Evolutionary conservation across 2,888 invertebrate species (phyloP), one percentile per base, ranked within the genome.

Genomic region (Celastrina argiolus): DNA sequence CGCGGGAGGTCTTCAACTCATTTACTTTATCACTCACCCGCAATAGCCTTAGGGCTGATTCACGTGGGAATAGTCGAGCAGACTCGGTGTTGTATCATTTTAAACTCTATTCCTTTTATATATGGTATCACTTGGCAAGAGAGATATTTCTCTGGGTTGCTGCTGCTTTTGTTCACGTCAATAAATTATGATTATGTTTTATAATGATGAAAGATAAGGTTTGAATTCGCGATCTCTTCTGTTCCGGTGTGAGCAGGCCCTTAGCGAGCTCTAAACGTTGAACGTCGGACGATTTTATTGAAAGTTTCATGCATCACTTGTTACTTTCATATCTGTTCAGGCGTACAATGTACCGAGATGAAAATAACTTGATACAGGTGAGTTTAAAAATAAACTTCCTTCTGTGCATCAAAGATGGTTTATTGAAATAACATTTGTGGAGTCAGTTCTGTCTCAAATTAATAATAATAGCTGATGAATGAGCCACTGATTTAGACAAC

Each of bases 321-420:
- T 12, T 22, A 26, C 51, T 51, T 51, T 51, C 12, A 51, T 51
- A 51, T 51, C 26, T 51, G 10, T 51, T 51, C 51, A 51, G 22
- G 22, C 51, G 51, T 51, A 26, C 51, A 3, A 51, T 22, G 51
- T 8, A 26, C 22, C 51, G 51, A 51, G 22, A 26, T 51, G 51
- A 51, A 51, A 51, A 51, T 51, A 51, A 14, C 51, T 51, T 8
- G 22, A 51, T 51, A 51, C 51, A 51, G 51, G 51, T 51, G 51
- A 51, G 22, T 22, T 51, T 18, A 22, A 26, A 36, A 51, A 51
- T 51, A 51, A 51, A 51, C 51, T 51, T 51, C 22, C 51, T 14
- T 51, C 2, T 26, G 22, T 22, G 14, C 12, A 51, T 22, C 51
- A 51, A 26, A 51, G 1, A 51, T 51, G 51, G 14, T 22, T 5